These are phyloP conservation scores for Orthosia incerta DNA, from an alignment of 2,888 invertebrate species.

Conservation along the genomic window DNA sequence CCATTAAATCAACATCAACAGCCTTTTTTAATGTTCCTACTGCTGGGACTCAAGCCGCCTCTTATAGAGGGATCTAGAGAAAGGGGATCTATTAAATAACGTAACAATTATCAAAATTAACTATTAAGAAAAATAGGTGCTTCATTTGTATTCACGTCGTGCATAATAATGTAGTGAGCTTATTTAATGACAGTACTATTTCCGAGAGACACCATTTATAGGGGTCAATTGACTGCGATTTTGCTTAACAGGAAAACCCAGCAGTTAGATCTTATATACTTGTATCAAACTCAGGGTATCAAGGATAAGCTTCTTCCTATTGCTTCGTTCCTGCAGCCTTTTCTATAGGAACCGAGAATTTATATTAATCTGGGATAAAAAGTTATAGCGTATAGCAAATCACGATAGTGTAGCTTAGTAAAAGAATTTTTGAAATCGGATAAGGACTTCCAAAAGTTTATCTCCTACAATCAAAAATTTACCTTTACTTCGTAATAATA, in stretches of 20 bases:
- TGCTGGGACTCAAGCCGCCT: too few species aligned
- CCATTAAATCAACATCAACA: too few species aligned
- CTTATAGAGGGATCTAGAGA: too few species aligned
- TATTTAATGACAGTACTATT: constrained; percentile 18
- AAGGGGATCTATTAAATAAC: too few species aligned
- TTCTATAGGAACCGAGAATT: too few species aligned
- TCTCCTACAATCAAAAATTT: too few species aligned
- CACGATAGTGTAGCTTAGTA: background rate
- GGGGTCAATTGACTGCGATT: constrained; percentile 22
- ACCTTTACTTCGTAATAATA: too few species aligned
- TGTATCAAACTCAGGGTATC: background rate
- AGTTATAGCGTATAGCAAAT: too few species aligned
- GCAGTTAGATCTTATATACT: background rate
- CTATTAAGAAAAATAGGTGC: constrained; percentile 1
- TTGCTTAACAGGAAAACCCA: constrained; percentile 30
- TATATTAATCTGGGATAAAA: too few species aligned
- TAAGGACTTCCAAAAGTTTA: too few species aligned
- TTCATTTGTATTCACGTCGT: constrained; percentile 9
- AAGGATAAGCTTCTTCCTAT: background rate
- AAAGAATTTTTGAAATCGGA: too few species aligned
- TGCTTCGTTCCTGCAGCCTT: background rate
- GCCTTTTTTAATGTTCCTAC: too few species aligned
- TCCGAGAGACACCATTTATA: constrained; percentile 19
- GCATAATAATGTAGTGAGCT: constrained; percentile 13
- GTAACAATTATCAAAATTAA: constrained; percentile 1